Evolutionary conservation across 2,797 vertebrate genomes (phyloP).

Genomic region (Coreius guichenoti): DNA sequence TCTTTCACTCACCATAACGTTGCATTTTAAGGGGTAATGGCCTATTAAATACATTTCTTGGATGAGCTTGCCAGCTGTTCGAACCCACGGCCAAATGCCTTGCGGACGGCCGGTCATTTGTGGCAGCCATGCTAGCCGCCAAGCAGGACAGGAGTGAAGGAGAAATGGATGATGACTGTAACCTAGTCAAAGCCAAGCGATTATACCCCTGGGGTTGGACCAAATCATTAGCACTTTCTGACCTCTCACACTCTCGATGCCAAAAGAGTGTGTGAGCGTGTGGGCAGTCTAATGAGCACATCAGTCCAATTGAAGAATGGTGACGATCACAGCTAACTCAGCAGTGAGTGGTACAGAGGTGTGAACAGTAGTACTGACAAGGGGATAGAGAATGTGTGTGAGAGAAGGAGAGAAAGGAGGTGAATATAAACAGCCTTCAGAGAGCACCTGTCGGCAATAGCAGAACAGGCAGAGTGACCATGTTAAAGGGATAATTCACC

Average conservation of each 20-base stretch:
- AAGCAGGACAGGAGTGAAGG: slow-evolving; percentile 28
- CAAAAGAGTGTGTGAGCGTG: slow-evolving; percentile 42
- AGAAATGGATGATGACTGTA: slow-evolving; percentile 40
- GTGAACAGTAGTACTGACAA: slow-evolving; percentile 34
- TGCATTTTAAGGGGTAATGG: slow-evolving; percentile 51
- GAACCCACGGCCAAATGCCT: slow-evolving; percentile 50
- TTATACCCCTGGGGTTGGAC: slow-evolving; percentile 43
- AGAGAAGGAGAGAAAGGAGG: not conserved
- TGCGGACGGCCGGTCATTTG: slow-evolving; percentile 20
- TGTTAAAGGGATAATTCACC: not conserved
- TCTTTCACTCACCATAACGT: slow-evolving; percentile 34
- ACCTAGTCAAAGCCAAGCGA: slow-evolving; percentile 54
- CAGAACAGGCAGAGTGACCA: not conserved
- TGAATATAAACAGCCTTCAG: slow-evolving; percentile 26
- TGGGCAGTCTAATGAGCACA: slow-evolving; percentile 53
- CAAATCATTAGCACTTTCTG: slow-evolving; percentile 49
- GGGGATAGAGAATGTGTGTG: slow-evolving; percentile 21
- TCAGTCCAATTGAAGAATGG: slow-evolving; percentile 53
- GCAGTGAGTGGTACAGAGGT: slow-evolving; percentile 51
- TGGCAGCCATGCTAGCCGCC: slow-evolving; percentile 14
- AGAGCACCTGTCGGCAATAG: not conserved
- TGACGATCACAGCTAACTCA: slow-evolving; percentile 50
- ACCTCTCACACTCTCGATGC: slow-evolving; percentile 39
- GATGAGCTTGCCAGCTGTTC: slow-evolving; percentile 39
- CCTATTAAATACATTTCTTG: slow-evolving; percentile 54